A percentile compares a stretch with the other conserved stretches of the same genome.
phyloP scores from a whole-genome alignment of 2,888 invertebrate species.

The Phania funesta region DNA sequence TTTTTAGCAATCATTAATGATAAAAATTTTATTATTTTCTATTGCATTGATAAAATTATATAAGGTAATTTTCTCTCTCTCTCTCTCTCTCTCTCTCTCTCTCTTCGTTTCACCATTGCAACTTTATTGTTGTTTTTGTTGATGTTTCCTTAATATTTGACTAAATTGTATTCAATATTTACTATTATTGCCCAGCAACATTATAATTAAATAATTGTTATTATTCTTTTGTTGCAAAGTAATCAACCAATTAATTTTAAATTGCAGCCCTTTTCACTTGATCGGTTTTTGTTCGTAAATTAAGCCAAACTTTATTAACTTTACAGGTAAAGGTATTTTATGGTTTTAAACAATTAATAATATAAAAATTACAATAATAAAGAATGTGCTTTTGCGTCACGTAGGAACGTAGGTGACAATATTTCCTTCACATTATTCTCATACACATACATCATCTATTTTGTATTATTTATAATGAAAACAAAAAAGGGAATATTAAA shows the following conservation, averaged over 20 bases:
- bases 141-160: neutral
- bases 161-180: slow-evolving; percentile 28
- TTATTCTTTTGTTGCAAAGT: slow-evolving; percentile 50
- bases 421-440: neutral
- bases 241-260: slow-evolving; percentile 42
- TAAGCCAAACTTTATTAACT: slow-evolving; percentile 34
- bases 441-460: no score
- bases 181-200: slow-evolving; percentile 12
- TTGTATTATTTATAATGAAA: neutral
- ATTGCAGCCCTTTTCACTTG: slow-evolving; percentile 39
- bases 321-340: slow-evolving; percentile 17
- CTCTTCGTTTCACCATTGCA: no score
- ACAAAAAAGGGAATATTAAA: neutral
- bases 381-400: no score
- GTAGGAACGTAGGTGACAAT: no score
- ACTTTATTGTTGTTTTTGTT: neutral
- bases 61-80: no score
- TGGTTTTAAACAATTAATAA: no score
- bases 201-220: slow-evolving; percentile 48
- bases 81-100: neutral
- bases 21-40: slow-evolving; percentile 31
- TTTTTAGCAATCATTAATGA: slow-evolving; percentile 30
- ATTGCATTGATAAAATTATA: slow-evolving; percentile 40
- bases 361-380: no score
- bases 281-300: slow-evolving; percentile 27